Percentiles rank a stretch among this genome's conserved stretches.
Evolutionary conservation across 2,797 vertebrate genomes (phyloP).

Genomic region (Platyrinchus mystaceus): DNA sequence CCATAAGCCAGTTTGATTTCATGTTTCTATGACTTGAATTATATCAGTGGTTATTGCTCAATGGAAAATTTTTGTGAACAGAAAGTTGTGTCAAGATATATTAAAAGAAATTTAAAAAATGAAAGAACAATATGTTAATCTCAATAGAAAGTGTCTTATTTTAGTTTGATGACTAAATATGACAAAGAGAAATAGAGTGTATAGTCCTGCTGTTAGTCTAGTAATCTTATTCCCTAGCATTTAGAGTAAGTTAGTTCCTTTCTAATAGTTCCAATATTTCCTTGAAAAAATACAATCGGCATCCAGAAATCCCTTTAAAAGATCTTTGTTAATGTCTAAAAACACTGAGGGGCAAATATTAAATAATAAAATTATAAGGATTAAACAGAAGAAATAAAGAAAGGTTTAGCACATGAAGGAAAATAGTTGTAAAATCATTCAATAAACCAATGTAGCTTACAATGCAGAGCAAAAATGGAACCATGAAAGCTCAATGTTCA

Average conservation of each 20-base stretch:
- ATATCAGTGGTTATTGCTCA: background rate
- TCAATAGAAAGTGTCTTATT: background rate
- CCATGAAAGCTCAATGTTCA: background rate
- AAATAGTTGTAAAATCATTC: background rate
- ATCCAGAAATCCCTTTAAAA: background rate
- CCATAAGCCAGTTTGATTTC: background rate
- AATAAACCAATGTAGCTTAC: background rate
- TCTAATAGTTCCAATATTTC: background rate
- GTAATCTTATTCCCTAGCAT: background rate
- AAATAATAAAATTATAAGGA: background rate
- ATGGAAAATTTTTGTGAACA: background rate
- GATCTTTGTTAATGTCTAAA: background rate
- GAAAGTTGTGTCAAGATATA: background rate
- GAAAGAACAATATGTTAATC: background rate
- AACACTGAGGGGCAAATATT: background rate
- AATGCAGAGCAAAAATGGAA: background rate
- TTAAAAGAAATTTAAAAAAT: no score
- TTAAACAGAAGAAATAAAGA: background rate
- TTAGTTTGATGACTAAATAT: background rate
- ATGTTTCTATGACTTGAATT: background rate
- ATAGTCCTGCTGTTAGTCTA: background rate
- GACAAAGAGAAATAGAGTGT: background rate
- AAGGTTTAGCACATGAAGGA: background rate
- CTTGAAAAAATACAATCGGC: background rate
- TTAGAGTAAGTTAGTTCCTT: background rate